phyloP scores from a whole-genome alignment of 2,113 vertebrate species.

The Pluvialis apricaria region DNA sequence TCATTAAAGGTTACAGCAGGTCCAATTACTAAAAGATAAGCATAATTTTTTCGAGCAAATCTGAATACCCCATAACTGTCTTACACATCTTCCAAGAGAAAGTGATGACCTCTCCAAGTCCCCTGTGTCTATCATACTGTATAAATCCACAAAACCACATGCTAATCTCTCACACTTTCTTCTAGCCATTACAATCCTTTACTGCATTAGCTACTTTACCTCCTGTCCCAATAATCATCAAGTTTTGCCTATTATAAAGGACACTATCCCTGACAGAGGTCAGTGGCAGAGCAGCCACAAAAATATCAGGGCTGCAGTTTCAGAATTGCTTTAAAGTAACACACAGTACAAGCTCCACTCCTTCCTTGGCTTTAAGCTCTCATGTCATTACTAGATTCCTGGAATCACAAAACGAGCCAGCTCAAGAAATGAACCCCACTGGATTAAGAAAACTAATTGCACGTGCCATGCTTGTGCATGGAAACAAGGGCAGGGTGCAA shows the following conservation, averaged over 20 bases:
- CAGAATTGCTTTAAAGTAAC: neutral
- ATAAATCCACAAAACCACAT: neutral
- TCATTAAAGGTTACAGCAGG: neutral
- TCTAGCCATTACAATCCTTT: neutral
- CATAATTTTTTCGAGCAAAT: neutral
- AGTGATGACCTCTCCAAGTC: neutral
- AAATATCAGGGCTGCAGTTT: neutral
- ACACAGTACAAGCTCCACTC: neutral
- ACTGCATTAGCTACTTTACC: neutral
- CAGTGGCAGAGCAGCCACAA: neutral
- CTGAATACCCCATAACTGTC: neutral
- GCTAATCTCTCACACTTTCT: neutral
- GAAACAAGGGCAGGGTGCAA: neutral
- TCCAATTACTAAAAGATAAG: neutral
- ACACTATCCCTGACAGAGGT: neutral
- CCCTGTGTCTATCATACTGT: neutral
- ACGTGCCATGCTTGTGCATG: too few species aligned
- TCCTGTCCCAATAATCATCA: neutral
- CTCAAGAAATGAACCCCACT: neutral
- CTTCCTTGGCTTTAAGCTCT: neutral
- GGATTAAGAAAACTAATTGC: neutral
- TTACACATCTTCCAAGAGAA: neutral
- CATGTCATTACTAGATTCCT: neutral
- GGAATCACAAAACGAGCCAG: neutral
- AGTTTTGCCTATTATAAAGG: rapidly evolving